Base-by-base conservation (phyloP, 1,140 invertebrate genomes). In the Neodiprion virginianus region DNA sequence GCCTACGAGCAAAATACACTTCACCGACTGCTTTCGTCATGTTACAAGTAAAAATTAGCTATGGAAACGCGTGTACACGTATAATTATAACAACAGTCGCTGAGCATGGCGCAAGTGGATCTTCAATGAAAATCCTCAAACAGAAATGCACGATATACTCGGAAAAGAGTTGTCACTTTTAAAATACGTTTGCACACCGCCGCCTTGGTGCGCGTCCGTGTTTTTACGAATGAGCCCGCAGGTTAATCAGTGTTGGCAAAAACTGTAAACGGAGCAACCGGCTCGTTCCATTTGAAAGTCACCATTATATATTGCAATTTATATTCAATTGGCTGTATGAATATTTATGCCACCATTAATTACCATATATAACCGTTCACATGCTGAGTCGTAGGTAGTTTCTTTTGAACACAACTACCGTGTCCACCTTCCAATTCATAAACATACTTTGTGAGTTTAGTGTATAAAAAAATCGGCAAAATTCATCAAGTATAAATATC, bases 1-100 rank as follows among this genome's bases (percentile, higher is more conserved):
- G 49, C 82, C 87, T 88, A 72, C 12, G 50, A 50, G 72, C 70
- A 69, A 77, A 80, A n/a, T 69, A 21, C 71, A 70, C 23, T 66
- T 69, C n/a, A 9, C 68, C 75, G 28, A 67, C 49, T n/a, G 23
- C 28, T 3, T 5, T 40, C 28, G 28, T 40, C 28, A 40, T 40
- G 28, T 40, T 40, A 40, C 5, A 40, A 40, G 5, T 40, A 40
- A 40, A 40, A 40, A 40, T 40, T 40, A 40, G 28, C 28, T 5
- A 40, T 40, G 28, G 28, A 40, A 40, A 61, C 11, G 8, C 53
- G 53, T 61, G 53, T 7, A 61, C 8, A 61, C 28, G 28, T 61
- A 61, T 61, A 14, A 0, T 61, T 61, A 40, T 40, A 40, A 40
- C 28, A 40, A 40, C 1, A 40, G 28, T 40, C 1, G 28, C 28